phyloP scores from a whole-genome alignment of 2,797 vertebrate species.

The Chelon labrosus region DNA sequence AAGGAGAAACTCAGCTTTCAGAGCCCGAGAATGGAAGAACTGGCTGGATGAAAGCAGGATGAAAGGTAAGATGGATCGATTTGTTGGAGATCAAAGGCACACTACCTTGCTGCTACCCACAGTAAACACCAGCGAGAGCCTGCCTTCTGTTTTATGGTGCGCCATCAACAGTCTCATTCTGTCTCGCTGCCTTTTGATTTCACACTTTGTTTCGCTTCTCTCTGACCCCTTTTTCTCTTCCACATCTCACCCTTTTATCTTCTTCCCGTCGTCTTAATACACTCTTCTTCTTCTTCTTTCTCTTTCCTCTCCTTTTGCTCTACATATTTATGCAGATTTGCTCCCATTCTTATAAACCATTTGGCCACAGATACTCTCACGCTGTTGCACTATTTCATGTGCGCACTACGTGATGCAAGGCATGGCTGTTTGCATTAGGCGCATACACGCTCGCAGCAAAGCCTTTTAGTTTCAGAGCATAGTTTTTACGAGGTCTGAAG shows the following conservation, averaged over 20 bases:
- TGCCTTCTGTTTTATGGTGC: neutral
- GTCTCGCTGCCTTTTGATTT: neutral
- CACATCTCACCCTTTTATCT: too few relatives aligned
- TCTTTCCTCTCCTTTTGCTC: neutral
- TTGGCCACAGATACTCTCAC: too few relatives aligned
- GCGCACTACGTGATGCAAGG: too few relatives aligned
- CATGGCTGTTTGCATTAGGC: too few relatives aligned
- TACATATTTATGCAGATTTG: too few relatives aligned
- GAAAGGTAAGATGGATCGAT: constrained; percentile 10
- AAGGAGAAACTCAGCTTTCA: too few relatives aligned
- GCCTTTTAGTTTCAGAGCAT: neutral
- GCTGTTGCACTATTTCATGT: too few relatives aligned
- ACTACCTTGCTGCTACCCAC: neutral
- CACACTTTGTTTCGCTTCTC: neutral
- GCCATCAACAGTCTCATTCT: neutral
- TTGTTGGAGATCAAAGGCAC: constrained; percentile 19
- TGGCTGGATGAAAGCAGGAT: neutral
- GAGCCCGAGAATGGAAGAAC: neutral
- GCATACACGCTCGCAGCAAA: neutral
- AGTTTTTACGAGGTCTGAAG: neutral
- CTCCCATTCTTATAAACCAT: too few relatives aligned
- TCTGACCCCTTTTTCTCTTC: neutral
- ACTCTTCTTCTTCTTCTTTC: too few relatives aligned
- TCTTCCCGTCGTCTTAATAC: too few relatives aligned
- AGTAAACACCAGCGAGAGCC: neutral